Conservation (phyloP, 2,888 invertebrate species). For the Nasonia oneida region DNA sequence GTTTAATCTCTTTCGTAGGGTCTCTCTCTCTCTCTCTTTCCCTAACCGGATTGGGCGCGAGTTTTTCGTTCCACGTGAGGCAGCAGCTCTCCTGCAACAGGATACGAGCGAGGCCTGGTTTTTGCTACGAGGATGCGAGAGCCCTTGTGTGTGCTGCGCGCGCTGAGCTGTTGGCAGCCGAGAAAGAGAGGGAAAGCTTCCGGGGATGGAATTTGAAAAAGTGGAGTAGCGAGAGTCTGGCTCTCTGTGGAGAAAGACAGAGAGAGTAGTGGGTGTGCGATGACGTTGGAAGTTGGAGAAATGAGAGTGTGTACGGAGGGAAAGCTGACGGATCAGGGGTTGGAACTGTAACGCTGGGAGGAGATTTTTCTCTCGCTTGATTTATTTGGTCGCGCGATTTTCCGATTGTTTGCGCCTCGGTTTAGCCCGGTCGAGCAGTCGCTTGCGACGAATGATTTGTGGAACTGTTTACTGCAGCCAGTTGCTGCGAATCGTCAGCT, state of each 20-base stretch:
- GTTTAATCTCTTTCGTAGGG: slow-evolving; percentile 58
- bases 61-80: slow-evolving; percentile 68
- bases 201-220: slow-evolving; percentile 59
- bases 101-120: slow-evolving; percentile 58
- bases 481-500: neutral
- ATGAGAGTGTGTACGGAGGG: slow-evolving; percentile 53
- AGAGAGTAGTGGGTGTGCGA: neutral
- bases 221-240: slow-evolving; percentile 40
- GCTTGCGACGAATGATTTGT: neutral
- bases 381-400: slow-evolving; percentile 33
- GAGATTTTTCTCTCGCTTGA: slow-evolving; percentile 46
- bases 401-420: slow-evolving; percentile 2
- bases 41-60: slow-evolving; percentile 61
- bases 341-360: slow-evolving; percentile 1
- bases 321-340: slow-evolving; percentile 52
- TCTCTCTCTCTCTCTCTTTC: neutral
- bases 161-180: slow-evolving; percentile 5
- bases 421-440: neutral
- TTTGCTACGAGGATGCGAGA: slow-evolving; percentile 47
- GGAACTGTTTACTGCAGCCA: neutral
- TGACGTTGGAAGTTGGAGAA: slow-evolving; percentile 37
- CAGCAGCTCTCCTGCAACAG: slow-evolving; percentile 46
- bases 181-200: slow-evolving; percentile 61
- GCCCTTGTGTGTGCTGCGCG: slow-evolving; percentile 30
- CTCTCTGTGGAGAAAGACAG: neutral